Base-by-base conservation (phyloP, 1,140 invertebrate species). In the Cheumatopsyche charites region DNA sequence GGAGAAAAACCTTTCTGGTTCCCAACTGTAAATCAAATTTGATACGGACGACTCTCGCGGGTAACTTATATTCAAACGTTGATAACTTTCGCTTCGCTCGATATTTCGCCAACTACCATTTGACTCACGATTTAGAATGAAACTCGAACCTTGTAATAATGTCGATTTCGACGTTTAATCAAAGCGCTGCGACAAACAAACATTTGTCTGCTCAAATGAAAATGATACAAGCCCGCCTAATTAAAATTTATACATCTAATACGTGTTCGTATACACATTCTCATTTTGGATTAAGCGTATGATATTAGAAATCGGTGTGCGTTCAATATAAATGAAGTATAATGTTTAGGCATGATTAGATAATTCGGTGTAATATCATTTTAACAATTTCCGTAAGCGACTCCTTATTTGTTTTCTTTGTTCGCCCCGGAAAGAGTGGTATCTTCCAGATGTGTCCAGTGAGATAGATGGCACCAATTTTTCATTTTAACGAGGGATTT, bases 401-500 rank as follows among this genome's bases (percentile, higher is more conserved):
- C 13, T 62, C 12, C 15, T 26, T 45, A 41, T 17, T 17, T 23
- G 23, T 66, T 66, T 17, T 67, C 65, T 67, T 67, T 36, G 29
- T 67, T 67, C 25, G 41, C 23, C 45, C 9, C 17, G 17, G 36
- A 25, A n/a, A 49, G 43, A 25, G 58, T 68, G 62, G 55, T 63
- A 52, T 13, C 43, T 42, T 61, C 23, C 52, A 70, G 67, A 61
- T 70, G 67, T 45, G 67, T 25, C 55, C 6, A 12, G 3, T 7
- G 41, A 26, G 52, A 70, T 43, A 17, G 67, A 70, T 70, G 36
- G 41, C 67, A 25, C 55, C 26, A 70, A 17, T 70, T 62, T 70
- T 70, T 70, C 67, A 70, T 45, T 70, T 63, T 29, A 61, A 62
- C 61, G 55, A 61, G 43, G 47, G 47, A 55, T 69, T 69, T 69